phyloP scores from a whole-genome alignment of 2,888 invertebrate genomes.

The Apotomis betuletana region DNA sequence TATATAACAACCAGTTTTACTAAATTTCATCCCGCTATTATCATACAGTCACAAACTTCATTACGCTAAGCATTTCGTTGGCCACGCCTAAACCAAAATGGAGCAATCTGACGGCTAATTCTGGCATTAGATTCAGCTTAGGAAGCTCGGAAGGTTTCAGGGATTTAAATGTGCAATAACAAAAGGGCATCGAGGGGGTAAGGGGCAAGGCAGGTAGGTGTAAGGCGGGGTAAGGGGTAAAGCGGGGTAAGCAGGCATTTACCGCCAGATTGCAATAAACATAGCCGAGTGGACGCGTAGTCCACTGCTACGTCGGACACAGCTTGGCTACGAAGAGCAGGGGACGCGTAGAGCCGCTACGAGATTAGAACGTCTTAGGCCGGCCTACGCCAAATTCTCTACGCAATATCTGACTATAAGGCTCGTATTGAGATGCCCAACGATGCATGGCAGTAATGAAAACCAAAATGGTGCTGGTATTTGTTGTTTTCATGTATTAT shows the following conservation, averaged over 20 bases:
- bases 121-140: constrained; percentile 33
- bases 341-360: constrained; percentile 24
- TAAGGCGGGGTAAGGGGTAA: constrained; percentile 5
- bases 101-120: constrained; percentile 35
- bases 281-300: constrained; percentile 43
- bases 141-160: constrained; percentile 19
- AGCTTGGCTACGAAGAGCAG: constrained; percentile 38
- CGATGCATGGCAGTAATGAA: too few species aligned
- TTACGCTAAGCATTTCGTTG: constrained; percentile 6
- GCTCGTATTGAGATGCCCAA: too few species aligned
- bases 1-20: background rate
- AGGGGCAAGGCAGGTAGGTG: constrained; percentile 1
- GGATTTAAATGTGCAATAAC: constrained; percentile 42
- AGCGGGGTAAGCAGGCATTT: constrained; percentile 41
- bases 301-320: constrained; percentile 42
- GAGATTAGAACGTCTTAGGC: background rate
- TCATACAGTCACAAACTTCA: background rate
- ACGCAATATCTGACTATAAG: too few species aligned
- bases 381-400: too few species aligned
- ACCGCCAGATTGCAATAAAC: constrained; percentile 43
- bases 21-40: background rate
- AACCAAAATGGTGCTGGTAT: too few species aligned
- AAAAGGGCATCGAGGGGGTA: constrained; percentile 19
- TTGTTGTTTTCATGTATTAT: too few species aligned
- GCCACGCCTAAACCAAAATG: constrained; percentile 23